phyloP scores from a whole-genome alignment of 2,797 vertebrate genomes.

The Lycodopsis pacificus region DNA sequence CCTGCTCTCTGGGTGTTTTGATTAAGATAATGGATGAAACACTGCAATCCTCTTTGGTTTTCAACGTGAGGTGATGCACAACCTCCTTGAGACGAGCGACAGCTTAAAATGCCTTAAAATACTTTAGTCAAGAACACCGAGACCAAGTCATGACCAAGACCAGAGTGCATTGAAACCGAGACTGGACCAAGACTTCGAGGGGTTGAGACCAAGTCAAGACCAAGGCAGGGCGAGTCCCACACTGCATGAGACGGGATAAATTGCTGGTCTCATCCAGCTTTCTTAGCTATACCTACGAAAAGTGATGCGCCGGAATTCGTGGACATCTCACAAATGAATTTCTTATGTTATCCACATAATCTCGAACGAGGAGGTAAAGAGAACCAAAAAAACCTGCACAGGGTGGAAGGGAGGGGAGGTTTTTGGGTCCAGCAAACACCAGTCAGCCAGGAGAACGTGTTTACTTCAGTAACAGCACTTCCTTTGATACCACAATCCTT shows the following conservation, averaged over 20 bases:
- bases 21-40: constrained; percentile 6
- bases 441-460: no score
- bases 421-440: no score
- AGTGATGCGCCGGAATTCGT: no score
- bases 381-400: no score
- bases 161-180: background rate
- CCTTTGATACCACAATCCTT: no score
- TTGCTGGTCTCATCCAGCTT: background rate
- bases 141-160: background rate
- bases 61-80: background rate
- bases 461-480: no score
- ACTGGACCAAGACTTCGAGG: background rate
- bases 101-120: background rate
- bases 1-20: background rate
- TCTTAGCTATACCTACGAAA: no score
- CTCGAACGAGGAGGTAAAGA: no score
- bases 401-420: no score
- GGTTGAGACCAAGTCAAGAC: background rate
- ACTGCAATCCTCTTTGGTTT: background rate
- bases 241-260: background rate
- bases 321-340: no score
- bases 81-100: background rate
- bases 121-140: background rate
- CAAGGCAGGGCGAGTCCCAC: background rate
- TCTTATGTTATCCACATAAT: no score